Conservation (phyloP, 2,888 invertebrate genomes). For the Herminia tarsipennalis region DNA sequence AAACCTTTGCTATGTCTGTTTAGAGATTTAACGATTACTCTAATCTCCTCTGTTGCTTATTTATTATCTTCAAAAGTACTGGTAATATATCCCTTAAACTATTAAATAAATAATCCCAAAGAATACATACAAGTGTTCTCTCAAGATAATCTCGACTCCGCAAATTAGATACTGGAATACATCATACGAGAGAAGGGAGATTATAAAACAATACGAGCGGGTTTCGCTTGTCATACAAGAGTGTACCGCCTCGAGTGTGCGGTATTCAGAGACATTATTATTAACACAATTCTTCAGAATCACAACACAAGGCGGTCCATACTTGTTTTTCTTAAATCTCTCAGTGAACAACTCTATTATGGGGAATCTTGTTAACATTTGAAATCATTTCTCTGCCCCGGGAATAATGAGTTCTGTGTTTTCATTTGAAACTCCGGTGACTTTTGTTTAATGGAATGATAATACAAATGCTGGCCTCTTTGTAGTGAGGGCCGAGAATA, state of each 20-base stretch:
- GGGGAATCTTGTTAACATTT: constrained; percentile 84
- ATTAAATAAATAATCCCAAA: constrained; percentile 5
- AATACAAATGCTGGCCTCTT: constrained; percentile 82
- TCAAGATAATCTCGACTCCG: constrained; percentile 5
- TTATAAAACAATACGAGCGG: constrained; percentile 55
- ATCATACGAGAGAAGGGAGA: constrained; percentile 35
- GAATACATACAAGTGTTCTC: background rate
- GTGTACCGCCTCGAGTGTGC: constrained; percentile 37
- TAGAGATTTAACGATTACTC: too few relatives aligned
- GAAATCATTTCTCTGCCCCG: constrained; percentile 82
- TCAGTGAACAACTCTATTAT: constrained; percentile 81
- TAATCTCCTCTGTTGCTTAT: too few relatives aligned
- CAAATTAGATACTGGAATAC: constrained; percentile 32
- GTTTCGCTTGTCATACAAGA: constrained; percentile 40
- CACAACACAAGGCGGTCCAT: constrained; percentile 57
- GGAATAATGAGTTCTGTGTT: constrained; percentile 84
- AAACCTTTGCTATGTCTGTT: too few relatives aligned
- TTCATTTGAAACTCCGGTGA: constrained; percentile 84
- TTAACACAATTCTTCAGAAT: constrained; percentile 67
- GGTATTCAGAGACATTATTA: constrained; percentile 41
- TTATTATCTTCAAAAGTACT: too few relatives aligned
- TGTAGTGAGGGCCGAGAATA: constrained; percentile 79
- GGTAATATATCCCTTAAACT: background rate
- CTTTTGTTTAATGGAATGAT: constrained; percentile 86
- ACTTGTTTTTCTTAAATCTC: constrained; percentile 84